Evolutionary conservation across 2,797 vertebrate genomes (phyloP).

Genomic region (Moxostoma hubbsi): DNA sequence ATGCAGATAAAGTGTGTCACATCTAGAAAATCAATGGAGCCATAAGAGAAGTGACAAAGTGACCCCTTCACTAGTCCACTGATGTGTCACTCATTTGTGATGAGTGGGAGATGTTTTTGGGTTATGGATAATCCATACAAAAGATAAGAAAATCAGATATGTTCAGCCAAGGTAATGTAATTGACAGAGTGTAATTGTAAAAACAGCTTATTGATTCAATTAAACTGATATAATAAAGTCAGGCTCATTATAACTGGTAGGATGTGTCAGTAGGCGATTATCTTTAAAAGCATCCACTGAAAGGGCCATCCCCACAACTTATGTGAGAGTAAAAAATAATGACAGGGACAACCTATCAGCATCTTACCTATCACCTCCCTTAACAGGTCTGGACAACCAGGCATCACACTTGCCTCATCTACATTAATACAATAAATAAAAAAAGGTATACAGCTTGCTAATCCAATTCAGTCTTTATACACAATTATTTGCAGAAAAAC

Average conservation of each 20-base stretch:
- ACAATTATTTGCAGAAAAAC: background rate
- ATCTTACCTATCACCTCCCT: background rate
- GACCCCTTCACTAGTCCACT: constrained; percentile 8
- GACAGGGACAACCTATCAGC: background rate
- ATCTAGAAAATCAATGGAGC: constrained; percentile 45
- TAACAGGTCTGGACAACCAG: background rate
- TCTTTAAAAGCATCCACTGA: constrained; percentile 2
- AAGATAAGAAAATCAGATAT: constrained; percentile 23
- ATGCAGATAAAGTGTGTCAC: constrained; percentile 41
- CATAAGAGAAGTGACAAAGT: constrained; percentile 37
- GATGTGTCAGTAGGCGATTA: constrained; percentile 12
- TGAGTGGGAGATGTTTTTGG: constrained; percentile 5
- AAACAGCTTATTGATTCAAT: constrained; percentile 42
- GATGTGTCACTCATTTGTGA: constrained; percentile 34
- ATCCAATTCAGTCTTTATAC: background rate
- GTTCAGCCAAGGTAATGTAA: constrained; percentile 1
- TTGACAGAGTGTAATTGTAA: constrained; percentile 26
- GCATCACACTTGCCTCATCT: background rate
- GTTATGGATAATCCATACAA: constrained; percentile 33
- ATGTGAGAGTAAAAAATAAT: background rate
- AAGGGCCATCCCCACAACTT: background rate
- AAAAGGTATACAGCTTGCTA: background rate
- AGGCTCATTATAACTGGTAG: background rate
- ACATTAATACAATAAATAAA: background rate
- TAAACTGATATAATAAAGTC: constrained; percentile 15